Base-by-base conservation (phyloP, 2,888 invertebrate species). In the Zonitis immaculata region DNA sequence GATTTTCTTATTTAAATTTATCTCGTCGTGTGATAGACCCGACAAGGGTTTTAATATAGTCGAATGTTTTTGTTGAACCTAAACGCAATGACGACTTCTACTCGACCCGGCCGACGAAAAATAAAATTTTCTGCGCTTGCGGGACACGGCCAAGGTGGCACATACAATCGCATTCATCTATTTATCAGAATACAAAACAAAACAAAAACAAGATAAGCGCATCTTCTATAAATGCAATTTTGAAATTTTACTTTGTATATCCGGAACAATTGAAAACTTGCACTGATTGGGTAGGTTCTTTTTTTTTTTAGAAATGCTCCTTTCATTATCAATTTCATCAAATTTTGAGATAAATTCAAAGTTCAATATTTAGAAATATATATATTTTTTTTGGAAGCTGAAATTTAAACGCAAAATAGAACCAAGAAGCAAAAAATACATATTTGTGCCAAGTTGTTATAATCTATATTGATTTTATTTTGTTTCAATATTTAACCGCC, bases 81-180 rank as follows among this genome's bases (percentile, higher is more conserved):
- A 39, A 39, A 39, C 39, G 39, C 39, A 39, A 39, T 39, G 39
- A 39, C 39, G 39, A 18, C 39, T 39, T 39, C 39, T 18, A 39
- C 18, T 20, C 39, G 39, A 39, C 20, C 39, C 39, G 39, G 20
- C 39, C 20, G 39, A 39, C 6, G 39, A 20, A 39, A 39, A 18
- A 39, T 39, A 39, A 39, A 39, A 39, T 18, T 39, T 18, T 39
- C 39, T 39, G 39, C 39, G 39, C 39, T 39, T 39, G 39, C 39
- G 39, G 39, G 39, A 39, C 39, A 18, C 39, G 39, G 4, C 39
- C 39, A 39, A 20, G 39, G 18, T 39, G 20, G 39, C 39, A 39
- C 20, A 9, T 20, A 39, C 28, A 5, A 7, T 14, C 39, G 39
- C 11, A 39, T 18, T 6, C 39, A 39, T 39, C 11, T 20, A 39